These are phyloP conservation scores for Semaprochilodus insignis DNA, from an alignment of 2,797 vertebrate genomes.

Conservation along the genomic window DNA sequence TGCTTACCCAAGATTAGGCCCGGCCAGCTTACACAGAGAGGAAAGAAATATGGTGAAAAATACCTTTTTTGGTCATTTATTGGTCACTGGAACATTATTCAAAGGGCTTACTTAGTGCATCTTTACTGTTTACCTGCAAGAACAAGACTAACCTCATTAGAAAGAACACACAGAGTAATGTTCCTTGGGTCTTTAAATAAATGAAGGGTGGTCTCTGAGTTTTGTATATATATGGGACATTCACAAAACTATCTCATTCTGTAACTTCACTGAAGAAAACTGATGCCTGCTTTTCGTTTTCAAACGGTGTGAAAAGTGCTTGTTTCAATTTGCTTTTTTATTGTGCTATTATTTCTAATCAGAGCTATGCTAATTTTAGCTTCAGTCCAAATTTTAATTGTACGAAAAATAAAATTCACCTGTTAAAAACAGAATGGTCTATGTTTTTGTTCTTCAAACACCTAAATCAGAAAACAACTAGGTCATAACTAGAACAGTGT, in stretches of 20 bases:
- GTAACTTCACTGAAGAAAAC: not conserved
- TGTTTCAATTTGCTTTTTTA: not conserved
- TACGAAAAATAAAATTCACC: slow-evolving; percentile 13
- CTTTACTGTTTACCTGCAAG: no score
- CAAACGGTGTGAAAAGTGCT: not conserved
- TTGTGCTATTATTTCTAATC: slow-evolving; percentile 20
- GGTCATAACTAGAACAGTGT: not conserved
- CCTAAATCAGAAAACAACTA: no score
- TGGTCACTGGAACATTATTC: no score
- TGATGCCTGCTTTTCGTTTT: not conserved
- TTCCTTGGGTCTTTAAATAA: not conserved
- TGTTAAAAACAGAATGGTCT: not conserved
- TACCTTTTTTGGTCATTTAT: no score
- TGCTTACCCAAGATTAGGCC: no score
- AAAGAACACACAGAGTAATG: no score
- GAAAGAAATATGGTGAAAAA: no score
- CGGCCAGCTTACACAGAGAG: no score
- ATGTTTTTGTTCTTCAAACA: slow-evolving; percentile 1
- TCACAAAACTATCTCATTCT: not conserved
- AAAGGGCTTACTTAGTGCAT: no score
- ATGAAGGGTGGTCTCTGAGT: not conserved
- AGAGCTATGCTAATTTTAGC: not conserved
- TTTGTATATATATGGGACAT: not conserved
- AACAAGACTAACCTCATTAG: no score
- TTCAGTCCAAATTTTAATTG: not conserved